A percentile compares a stretch with the other conserved stretches of the same genome.
These are phyloP conservation scores for Dicycla oo DNA, from an alignment of 2,888 invertebrate species.

Conservation along the genomic window DNA sequence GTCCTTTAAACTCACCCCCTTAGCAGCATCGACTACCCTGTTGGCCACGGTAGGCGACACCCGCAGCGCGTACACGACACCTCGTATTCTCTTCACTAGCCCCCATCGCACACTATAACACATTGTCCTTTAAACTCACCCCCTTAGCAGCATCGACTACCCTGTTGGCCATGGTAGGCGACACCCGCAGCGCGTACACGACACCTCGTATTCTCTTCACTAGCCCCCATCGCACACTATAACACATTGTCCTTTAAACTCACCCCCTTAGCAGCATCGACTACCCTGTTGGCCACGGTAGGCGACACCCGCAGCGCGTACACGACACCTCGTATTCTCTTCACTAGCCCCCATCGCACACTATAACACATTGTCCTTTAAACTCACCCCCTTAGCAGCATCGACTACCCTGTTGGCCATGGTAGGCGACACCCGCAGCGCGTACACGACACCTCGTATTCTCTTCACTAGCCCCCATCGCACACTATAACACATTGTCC, in stretches of 20 bases:
- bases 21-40: conserved; percentile 97
- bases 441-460: conserved; percentile 97
- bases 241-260: conserved; percentile 48
- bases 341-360: conserved; percentile 98
- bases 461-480: conserved; percentile 98
- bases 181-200: conserved; percentile 97
- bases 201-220: conserved; percentile 98
- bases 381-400: conserved; percentile 94
- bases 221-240: no score
- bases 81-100: conserved; percentile 98
- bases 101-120: no score
- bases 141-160: conserved; percentile 98
- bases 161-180: conserved; percentile 98
- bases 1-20: conserved; percentile 90
- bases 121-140: conserved; percentile 70
- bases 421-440: conserved; percentile 97
- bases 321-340: conserved; percentile 97
- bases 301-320: conserved; percentile 98
- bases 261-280: conserved; percentile 97
- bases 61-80: conserved; percentile 96
- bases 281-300: conserved; percentile 97
- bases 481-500: no score
- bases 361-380: not conserved
- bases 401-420: conserved; percentile 98
- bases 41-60: conserved; percentile 98